A percentile compares a stretch with the other conserved stretches of the same genome.
Evolutionary conservation across 2,113 vertebrate species (phyloP).

Genomic region (Apeltes quadracus): DNA sequence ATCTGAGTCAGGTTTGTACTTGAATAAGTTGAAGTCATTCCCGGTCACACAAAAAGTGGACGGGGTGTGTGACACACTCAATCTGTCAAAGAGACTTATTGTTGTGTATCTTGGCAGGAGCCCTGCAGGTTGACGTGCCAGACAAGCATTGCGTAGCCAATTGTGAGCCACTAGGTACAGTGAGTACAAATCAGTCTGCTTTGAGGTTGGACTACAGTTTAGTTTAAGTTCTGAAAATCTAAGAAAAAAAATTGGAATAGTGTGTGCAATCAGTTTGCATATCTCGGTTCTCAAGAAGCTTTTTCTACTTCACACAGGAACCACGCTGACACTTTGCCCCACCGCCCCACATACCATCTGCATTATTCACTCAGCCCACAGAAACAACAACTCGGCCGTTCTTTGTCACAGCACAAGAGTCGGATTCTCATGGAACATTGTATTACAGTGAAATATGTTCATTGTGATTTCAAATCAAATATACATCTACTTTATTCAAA

Average conservation of each 20-base stretch:
- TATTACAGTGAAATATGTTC: neutral
- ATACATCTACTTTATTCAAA: neutral
- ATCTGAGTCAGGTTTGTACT: neutral
- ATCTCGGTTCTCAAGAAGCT: neutral
- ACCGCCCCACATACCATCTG: neutral
- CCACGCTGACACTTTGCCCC: slow-evolving; percentile 22
- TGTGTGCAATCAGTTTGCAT: neutral
- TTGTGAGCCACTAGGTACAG: neutral
- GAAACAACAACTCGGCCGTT: neutral
- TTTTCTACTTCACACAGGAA: slow-evolving; percentile 13
- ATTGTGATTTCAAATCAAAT: neutral
- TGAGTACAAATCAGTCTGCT: neutral
- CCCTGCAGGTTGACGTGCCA: neutral
- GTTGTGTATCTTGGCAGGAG: slow-evolving; percentile 9
- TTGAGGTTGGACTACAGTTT: neutral
- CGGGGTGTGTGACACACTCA: slow-evolving; percentile 21
- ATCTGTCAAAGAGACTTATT: slow-evolving; percentile 28
- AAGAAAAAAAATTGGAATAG: neutral
- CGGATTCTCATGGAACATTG: neutral
- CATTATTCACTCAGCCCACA: slow-evolving; percentile 14
- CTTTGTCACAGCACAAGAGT: neutral
- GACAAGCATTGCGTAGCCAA: neutral
- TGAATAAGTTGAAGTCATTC: slow-evolving; percentile 1
- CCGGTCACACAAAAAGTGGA: slow-evolving; percentile 22
- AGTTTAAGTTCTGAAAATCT: neutral